Conservation (phyloP, 2,113 vertebrate species). For the Strix uralensis region DNA sequence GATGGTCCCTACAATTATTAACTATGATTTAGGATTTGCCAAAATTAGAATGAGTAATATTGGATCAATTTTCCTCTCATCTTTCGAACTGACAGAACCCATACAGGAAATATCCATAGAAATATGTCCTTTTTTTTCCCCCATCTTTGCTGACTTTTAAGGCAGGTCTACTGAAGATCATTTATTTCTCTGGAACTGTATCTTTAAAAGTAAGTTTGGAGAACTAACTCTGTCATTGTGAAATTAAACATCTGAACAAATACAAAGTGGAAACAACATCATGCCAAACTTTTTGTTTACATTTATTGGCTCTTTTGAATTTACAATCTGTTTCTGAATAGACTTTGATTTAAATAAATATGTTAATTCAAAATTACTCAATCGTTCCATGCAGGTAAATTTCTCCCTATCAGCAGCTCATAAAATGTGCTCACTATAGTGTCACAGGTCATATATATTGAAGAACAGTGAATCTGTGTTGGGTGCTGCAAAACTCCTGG, state of each 20-base stretch:
- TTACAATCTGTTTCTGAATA: background rate
- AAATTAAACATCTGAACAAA: background rate
- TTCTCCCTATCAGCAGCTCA: background rate
- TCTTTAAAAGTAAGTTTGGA: background rate
- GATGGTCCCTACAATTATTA: background rate
- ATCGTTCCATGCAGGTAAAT: accelerated
- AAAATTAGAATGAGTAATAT: slow-evolving; percentile 2
- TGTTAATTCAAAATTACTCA: background rate
- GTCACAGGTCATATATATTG: background rate
- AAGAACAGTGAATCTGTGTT: background rate
- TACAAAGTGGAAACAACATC: background rate
- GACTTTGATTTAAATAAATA: background rate
- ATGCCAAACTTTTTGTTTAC: background rate
- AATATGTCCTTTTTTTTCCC: accelerated
- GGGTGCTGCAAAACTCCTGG: background rate
- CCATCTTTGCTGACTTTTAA: background rate
- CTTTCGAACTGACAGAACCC: background rate
- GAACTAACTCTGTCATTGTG: background rate
- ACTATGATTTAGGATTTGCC: background rate
- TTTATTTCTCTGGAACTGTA: background rate
- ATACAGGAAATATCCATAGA: background rate
- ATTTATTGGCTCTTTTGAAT: background rate
- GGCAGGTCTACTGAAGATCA: background rate
- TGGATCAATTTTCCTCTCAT: background rate
- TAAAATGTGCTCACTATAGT: background rate